Percentiles rank a stretch among this genome's conserved stretches.
phyloP scores from a whole-genome alignment of 2,888 invertebrate genomes.

The Leucophora obtusa region DNA sequence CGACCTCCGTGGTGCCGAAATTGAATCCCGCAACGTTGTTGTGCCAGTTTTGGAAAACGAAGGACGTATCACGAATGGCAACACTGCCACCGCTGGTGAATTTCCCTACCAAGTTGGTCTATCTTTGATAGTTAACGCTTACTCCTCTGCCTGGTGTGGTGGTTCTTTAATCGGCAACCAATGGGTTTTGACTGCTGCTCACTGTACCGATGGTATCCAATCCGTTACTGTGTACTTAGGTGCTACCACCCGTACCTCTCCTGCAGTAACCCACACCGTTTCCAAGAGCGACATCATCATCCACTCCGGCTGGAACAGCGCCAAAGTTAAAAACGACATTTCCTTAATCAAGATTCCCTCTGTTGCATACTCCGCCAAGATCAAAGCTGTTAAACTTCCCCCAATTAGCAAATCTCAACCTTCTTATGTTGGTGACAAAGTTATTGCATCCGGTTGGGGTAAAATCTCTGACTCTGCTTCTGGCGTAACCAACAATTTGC shows the following conservation, averaged over 20 bases:
- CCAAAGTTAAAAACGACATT: constrained; percentile 70
- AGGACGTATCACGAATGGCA: constrained; percentile 69
- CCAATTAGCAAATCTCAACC: constrained; percentile 51
- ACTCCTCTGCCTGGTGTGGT: constrained; percentile 69
- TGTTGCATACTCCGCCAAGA: constrained; percentile 48
- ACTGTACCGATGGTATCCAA: constrained; percentile 35
- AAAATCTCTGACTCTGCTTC: constrained; percentile 60
- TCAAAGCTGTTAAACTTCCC: constrained; percentile 66
- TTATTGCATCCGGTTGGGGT: constrained; percentile 74
- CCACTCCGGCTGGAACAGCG: constrained; percentile 73
- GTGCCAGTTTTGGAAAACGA: constrained; percentile 25
- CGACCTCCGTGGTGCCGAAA: constrained; percentile 53
- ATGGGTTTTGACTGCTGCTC: constrained; percentile 43
- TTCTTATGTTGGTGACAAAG: constrained; percentile 64
- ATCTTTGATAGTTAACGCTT: constrained; percentile 51
- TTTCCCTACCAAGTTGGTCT: constrained; percentile 72
- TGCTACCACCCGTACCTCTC: constrained; percentile 67
- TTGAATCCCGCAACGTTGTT: constrained; percentile 46
- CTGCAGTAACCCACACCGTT: constrained; percentile 66
- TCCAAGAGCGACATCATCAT: constrained; percentile 70
- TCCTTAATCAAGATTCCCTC: constrained; percentile 69
- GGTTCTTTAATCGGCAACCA: constrained; percentile 63
- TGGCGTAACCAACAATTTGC: constrained; percentile 70
- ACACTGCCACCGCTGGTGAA: constrained; percentile 64
- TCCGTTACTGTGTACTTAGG: constrained; percentile 70